Evolutionary conservation across 2,113 vertebrate species (phyloP).

Genomic region (Galbula dea): DNA sequence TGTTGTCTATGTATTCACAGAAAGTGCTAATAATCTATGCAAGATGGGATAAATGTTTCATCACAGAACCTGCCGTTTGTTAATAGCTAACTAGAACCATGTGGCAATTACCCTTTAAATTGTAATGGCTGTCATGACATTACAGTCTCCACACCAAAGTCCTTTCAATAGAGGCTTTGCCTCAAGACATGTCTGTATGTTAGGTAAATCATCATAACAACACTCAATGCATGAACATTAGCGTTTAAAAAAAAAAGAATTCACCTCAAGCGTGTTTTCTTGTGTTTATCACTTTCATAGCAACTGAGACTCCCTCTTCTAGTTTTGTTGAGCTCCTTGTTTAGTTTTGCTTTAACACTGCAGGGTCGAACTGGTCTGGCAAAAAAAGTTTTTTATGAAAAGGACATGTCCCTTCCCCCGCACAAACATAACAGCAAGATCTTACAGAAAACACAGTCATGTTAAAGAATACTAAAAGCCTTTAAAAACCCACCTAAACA

Average conservation of each 20-base stretch:
- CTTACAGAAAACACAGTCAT: neutral
- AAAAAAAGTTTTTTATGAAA: neutral
- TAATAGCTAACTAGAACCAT: conserved; percentile 1
- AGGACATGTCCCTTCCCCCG: rapidly evolving
- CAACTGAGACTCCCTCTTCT: neutral
- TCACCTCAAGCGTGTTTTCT: neutral
- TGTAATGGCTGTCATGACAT: neutral
- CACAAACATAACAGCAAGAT: neutral
- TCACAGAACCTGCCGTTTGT: neutral
- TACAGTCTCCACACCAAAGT: neutral
- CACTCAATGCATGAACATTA: neutral
- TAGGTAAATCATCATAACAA: neutral
- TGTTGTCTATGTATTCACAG: neutral
- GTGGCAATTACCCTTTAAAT: neutral
- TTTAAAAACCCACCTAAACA: too few relatives aligned
- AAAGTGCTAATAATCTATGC: neutral
- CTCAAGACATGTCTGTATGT: neutral
- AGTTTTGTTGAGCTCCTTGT: neutral
- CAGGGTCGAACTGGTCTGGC: neutral
- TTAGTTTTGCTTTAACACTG: neutral
- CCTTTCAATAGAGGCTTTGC: neutral
- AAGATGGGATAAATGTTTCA: neutral
- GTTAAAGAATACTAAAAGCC: neutral
- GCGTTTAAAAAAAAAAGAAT: neutral
- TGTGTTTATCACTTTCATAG: neutral